Evolutionary conservation across 2,113 vertebrate genomes (phyloP).

Genomic region (Lanius collurio): DNA sequence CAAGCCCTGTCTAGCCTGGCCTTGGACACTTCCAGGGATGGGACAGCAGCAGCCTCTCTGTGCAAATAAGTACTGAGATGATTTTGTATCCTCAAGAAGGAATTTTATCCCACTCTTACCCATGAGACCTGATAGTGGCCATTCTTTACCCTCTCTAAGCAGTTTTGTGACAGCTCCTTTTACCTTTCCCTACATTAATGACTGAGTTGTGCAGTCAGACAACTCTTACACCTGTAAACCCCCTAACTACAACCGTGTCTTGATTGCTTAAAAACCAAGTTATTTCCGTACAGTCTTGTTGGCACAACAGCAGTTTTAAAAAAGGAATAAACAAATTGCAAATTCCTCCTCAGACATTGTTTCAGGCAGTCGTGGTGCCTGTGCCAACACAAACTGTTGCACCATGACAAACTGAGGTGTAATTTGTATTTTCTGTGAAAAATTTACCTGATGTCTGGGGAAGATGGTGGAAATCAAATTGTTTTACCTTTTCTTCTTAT

Average conservation of each 20-base stretch:
- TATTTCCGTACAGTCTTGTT: neutral
- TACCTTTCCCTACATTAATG: neutral
- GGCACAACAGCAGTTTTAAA: neutral
- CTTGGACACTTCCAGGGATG: neutral
- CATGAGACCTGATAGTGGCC: fast-evolving
- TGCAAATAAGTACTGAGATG: neutral
- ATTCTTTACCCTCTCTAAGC: neutral
- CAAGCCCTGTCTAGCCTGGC: fast-evolving
- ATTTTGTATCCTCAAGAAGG: neutral
- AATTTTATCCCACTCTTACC: neutral
- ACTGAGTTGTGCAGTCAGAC: neutral
- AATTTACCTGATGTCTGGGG: neutral
- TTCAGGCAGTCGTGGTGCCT: neutral
- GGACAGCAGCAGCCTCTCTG: neutral
- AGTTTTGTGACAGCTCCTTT: neutral
- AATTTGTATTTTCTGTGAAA: neutral
- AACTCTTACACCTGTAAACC: neutral
- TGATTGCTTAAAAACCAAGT: neutral
- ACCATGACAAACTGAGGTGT: neutral
- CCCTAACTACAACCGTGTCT: neutral
- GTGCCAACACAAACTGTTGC: neutral
- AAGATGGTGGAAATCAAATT: neutral
- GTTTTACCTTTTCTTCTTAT: neutral
- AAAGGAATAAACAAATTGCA: neutral
- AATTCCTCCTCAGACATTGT: neutral